phyloP scores from a whole-genome alignment of 2,113 vertebrate species.

The Jaculus jaculus region DNA sequence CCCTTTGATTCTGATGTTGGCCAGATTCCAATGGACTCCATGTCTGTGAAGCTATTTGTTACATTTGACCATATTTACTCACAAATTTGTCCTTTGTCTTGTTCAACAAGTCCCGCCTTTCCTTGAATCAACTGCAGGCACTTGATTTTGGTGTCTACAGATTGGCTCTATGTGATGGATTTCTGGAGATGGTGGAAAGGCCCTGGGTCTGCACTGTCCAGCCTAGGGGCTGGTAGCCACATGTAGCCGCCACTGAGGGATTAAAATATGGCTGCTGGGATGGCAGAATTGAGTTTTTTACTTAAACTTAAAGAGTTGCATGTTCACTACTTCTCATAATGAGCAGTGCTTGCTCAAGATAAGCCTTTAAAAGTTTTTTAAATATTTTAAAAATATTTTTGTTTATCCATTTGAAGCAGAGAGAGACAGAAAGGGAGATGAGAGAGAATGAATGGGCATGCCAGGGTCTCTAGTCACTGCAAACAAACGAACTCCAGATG shows the following conservation, averaged over 20 bases:
- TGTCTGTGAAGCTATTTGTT: background rate
- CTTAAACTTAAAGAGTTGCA: slow-evolving; percentile 1
- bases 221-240: background rate
- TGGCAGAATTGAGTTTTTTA: background rate
- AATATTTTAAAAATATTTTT: too few relatives aligned
- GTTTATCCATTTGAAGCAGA: too few relatives aligned
- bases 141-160: background rate
- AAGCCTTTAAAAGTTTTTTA: background rate
- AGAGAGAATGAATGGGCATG: too few relatives aligned
- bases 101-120: background rate
- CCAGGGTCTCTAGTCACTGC: too few relatives aligned
- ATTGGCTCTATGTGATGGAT: background rate
- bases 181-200: background rate
- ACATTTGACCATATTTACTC: background rate
- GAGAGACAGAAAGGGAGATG: too few relatives aligned
- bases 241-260: background rate
- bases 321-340: background rate
- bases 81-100: background rate
- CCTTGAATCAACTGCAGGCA: background rate
- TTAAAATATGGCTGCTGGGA: background rate
- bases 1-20: background rate
- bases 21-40: background rate
- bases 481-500: too few relatives aligned
- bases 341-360: background rate
- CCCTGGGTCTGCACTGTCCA: background rate